phyloP scores from a whole-genome alignment of 2,797 vertebrate genomes.

The Phaenicophaeus curvirostris region DNA sequence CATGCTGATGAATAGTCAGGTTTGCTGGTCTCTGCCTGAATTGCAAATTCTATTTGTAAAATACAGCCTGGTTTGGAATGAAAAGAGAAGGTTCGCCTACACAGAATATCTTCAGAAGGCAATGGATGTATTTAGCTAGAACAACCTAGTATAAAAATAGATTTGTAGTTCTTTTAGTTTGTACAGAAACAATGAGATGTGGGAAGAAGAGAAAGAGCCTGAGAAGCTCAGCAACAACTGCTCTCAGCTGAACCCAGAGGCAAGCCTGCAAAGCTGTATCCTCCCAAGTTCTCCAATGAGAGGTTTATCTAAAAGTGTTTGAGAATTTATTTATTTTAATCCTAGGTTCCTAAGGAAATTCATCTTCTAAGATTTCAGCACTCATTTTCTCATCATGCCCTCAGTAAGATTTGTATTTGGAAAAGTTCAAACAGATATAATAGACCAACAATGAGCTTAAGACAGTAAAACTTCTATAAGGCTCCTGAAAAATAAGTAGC shows the following conservation, averaged over 20 bases:
- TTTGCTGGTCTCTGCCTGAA: not conserved
- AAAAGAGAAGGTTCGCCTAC: not conserved
- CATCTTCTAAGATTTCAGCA: not conserved
- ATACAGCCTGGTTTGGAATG: not conserved
- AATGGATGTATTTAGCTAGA: conserved; percentile 16
- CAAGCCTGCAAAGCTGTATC: not conserved
- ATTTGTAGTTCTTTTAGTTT: not conserved
- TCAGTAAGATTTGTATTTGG: not conserved
- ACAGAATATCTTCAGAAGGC: not conserved
- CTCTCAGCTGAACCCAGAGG: not conserved
- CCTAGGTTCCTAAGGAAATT: not conserved
- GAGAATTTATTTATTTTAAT: not conserved
- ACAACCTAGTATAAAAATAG: conserved; percentile 9
- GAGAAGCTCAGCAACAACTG: not conserved
- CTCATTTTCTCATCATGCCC: not conserved
- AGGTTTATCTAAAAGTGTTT: not conserved
- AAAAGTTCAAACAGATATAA: not conserved
- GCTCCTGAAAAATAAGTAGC: not conserved
- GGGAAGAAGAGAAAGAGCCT: conserved; percentile 17
- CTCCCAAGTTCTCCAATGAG: not conserved
- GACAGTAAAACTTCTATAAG: not conserved
- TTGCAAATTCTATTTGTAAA: not conserved
- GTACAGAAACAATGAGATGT: conserved; percentile 27
- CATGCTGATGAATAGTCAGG: not conserved
- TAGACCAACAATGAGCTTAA: not conserved